phyloP scores from a whole-genome alignment of 2,113 vertebrate genomes.

The Tupaia tana region DNA sequence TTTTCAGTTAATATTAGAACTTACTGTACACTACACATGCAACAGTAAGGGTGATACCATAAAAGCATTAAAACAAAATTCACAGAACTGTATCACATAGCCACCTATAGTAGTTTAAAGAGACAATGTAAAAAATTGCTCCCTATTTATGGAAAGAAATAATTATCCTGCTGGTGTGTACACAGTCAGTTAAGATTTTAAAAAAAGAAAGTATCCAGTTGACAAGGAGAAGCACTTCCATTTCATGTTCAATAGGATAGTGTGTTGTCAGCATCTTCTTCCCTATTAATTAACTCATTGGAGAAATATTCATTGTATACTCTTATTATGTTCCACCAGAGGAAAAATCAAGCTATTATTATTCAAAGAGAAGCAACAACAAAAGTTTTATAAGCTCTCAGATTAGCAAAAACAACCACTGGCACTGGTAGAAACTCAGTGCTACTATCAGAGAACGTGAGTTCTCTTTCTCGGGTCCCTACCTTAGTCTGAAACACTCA shows the following conservation, averaged over 20 bases:
- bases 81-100: background rate
- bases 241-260: background rate
- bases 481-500: background rate
- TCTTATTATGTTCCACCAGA: background rate
- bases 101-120: background rate
- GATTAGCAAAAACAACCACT: background rate
- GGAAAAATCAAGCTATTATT: background rate
- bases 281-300: background rate
- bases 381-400: background rate
- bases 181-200: background rate
- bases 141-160: background rate
- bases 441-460: too few relatives aligned
- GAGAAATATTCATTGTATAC: background rate
- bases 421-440: background rate
- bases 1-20: background rate
- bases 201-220: too few relatives aligned
- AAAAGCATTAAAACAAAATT: background rate
- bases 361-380: background rate
- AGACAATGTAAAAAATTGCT: background rate
- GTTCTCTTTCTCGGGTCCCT: background rate
- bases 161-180: background rate
- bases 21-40: background rate
- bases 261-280: background rate
- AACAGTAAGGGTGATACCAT: background rate
- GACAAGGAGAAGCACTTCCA: background rate